Conservation (phyloP, 2,797 vertebrate species). For the Sebastes jordani region DNA sequence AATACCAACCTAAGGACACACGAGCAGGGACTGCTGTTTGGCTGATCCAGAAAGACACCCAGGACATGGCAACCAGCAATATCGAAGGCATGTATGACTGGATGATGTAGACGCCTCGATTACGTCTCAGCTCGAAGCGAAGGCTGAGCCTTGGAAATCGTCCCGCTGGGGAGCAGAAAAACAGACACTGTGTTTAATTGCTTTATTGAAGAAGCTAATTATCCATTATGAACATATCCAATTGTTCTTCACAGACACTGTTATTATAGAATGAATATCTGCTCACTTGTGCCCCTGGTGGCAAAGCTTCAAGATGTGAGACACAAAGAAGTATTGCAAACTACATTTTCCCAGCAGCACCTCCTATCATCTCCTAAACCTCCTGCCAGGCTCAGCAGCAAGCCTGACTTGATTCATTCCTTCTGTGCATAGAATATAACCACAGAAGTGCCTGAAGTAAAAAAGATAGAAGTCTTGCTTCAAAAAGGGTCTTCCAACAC, state of each 20-base stretch:
- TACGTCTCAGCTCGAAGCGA: slow-evolving; percentile 91
- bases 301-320: slow-evolving; percentile 15
- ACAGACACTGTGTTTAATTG: slow-evolving; percentile 22
- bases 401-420: slow-evolving; percentile 51
- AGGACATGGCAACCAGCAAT: slow-evolving; percentile 96
- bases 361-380: slow-evolving; percentile 48
- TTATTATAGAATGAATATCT: not conserved
- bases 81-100: slow-evolving; percentile 98
- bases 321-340: slow-evolving; percentile 3
- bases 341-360: slow-evolving; percentile 20
- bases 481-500: slow-evolving; percentile 44
- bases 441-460: slow-evolving; percentile 16
- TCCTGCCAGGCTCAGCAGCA: slow-evolving; percentile 39
- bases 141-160: slow-evolving; percentile 95
- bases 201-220: slow-evolving; percentile 22
- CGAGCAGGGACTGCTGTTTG: slow-evolving; percentile 96
- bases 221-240: slow-evolving; percentile 5
- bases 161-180: slow-evolving; percentile 83
- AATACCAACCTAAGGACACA: slow-evolving; percentile 90
- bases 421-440: slow-evolving; percentile 62
- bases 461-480: slow-evolving; percentile 7
- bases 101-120: slow-evolving; percentile 97
- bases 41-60: slow-evolving; percentile 99
- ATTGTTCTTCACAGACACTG: slow-evolving; percentile 14
- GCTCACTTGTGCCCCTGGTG: slow-evolving; percentile 21